These are phyloP conservation scores for Drosophila pachea DNA, from an alignment of 1,140 invertebrate species.

Conservation along the genomic window DNA sequence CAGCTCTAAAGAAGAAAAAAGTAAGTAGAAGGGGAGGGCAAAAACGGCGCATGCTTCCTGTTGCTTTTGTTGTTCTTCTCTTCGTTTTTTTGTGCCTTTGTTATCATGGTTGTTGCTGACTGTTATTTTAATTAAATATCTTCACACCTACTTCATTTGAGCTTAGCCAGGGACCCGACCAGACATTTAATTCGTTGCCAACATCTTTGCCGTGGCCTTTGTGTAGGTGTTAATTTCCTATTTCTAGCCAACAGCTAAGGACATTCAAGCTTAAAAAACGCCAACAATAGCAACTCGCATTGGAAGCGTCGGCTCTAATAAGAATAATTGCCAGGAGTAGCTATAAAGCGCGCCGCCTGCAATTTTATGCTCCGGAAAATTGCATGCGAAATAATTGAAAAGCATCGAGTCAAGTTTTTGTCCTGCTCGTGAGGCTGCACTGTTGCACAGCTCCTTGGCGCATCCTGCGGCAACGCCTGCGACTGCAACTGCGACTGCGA, in stretches of 20 bases:
- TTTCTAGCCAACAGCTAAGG: conserved; percentile 35
- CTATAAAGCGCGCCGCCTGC: conserved; percentile 55
- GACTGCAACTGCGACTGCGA: background rate
- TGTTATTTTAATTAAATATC: conserved; percentile 78
- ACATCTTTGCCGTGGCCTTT: conserved; percentile 18
- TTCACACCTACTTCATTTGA: conserved; percentile 73
- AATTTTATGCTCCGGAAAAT: conserved; percentile 71
- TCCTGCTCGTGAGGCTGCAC: conserved; percentile 24
- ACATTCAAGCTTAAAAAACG: background rate
- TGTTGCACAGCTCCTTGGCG: conserved; percentile 20
- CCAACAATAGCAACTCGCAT: conserved; percentile 31
- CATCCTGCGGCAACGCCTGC: conserved; percentile 2
- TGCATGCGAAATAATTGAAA: conserved; percentile 76
- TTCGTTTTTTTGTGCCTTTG: conserved; percentile 3
- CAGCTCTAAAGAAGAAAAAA: conserved; percentile 7
- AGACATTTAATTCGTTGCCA: conserved; percentile 23
- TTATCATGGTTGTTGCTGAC: conserved; percentile 52
- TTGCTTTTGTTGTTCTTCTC: conserved; percentile 21
- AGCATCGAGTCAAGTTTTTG: conserved; percentile 59
- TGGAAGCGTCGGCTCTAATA: conserved; percentile 52
- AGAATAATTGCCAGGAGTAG: conserved; percentile 69
- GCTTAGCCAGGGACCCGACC: conserved; percentile 22
- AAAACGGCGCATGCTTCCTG: conserved; percentile 41
- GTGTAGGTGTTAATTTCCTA: conserved; percentile 73
- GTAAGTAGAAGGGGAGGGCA: background rate